Percentiles rank a stretch among this genome's conserved stretches.
These are phyloP conservation scores for Hyles euphorbiae DNA, from an alignment of 1,140 invertebrate species.

Conservation along the genomic window DNA sequence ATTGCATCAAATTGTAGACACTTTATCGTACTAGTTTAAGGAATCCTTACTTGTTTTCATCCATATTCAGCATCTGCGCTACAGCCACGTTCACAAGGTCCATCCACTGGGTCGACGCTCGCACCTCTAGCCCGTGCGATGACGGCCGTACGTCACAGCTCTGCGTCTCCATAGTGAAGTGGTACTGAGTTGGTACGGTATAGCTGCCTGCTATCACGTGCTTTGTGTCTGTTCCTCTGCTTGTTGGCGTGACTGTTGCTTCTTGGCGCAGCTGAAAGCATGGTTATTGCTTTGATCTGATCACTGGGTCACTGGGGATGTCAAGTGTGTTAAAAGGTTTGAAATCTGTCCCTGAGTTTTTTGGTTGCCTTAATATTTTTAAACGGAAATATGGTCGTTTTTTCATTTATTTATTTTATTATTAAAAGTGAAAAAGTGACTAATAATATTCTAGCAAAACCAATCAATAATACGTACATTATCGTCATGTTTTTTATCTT, in stretches of 20 bases:
- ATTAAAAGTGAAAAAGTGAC: too few relatives aligned
- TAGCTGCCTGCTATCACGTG: conserved; percentile 75
- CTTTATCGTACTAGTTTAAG: too few relatives aligned
- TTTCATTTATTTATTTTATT: too few relatives aligned
- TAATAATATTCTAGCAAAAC: too few relatives aligned
- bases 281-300: not conserved
- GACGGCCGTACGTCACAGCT: conserved; percentile 76
- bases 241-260: conserved; percentile 27
- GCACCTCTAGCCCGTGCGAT: conserved; percentile 78
- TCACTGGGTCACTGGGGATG: not conserved
- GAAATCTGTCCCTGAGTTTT: too few relatives aligned
- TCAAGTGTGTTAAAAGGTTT: too few relatives aligned
- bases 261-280: conserved; percentile 40
- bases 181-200: conserved; percentile 75
- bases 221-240: conserved; percentile 50
- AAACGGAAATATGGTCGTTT: too few relatives aligned
- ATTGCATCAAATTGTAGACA: too few relatives aligned
- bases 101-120: conserved; percentile 80
- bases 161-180: conserved; percentile 83
- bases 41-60: conserved; percentile 45
- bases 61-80: conserved; percentile 73
- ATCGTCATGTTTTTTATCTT: too few relatives aligned
- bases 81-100: conserved; percentile 79
- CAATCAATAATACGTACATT: too few relatives aligned
- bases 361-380: too few relatives aligned